phyloP scores from a whole-genome alignment of 2,888 invertebrate genomes.

The Neoitamus cyanurus region DNA sequence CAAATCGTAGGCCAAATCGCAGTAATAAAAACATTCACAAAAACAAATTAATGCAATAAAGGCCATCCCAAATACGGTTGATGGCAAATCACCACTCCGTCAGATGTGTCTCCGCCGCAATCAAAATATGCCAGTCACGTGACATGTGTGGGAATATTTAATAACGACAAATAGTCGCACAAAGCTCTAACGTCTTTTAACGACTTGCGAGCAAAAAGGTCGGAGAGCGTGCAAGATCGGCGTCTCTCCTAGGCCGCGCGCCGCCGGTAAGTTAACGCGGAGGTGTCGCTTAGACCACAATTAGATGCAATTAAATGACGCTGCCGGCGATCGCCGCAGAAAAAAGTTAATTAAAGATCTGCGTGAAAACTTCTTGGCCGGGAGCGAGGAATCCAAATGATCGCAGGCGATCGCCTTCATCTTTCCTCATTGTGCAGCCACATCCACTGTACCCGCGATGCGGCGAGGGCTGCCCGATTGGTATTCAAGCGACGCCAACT shows the following conservation, averaged over 20 bases:
- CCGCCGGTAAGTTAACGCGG: neutral
- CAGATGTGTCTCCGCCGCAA: neutral
- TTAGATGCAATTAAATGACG: slow-evolving; percentile 39
- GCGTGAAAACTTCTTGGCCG: slow-evolving; percentile 39
- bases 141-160: slow-evolving; percentile 36
- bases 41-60: neutral
- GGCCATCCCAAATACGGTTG: neutral
- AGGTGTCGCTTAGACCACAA: slow-evolving; percentile 34
- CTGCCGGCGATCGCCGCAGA: neutral
- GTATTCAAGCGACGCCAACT: slow-evolving; percentile 38
- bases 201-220: neutral
- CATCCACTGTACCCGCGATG: neutral
- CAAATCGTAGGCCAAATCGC: neutral
- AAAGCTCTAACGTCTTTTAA: neutral
- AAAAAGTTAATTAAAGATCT: slow-evolving; percentile 44
- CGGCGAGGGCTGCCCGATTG: slow-evolving; percentile 32
- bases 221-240: neutral
- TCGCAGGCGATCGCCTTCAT: neutral
- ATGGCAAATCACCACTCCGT: neutral
- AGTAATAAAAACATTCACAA: neutral
- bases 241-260: neutral
- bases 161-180: neutral
- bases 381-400: neutral
- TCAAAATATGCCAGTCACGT: slow-evolving; percentile 30
- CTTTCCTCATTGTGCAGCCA: neutral